phyloP scores from a whole-genome alignment of 2,113 vertebrate species.

The Neolamprologus kungweensis region DNA sequence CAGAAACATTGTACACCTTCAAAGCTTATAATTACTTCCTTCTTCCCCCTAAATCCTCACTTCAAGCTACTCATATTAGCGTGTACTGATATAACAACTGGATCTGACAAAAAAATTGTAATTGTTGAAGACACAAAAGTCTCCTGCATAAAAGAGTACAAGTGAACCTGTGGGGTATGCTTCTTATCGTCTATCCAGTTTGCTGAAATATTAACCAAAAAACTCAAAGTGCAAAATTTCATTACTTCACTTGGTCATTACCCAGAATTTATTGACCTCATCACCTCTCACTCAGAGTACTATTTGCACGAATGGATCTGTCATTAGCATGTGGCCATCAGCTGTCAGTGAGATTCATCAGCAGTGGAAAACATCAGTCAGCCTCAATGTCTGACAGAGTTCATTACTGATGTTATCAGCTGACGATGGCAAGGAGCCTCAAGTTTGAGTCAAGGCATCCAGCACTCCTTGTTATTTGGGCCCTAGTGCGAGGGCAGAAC shows the following conservation, averaged over 20 bases:
- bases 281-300: neutral
- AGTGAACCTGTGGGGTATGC: neutral
- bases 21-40: neutral
- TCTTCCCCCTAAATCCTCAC: neutral
- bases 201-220: neutral
- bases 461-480: conserved; percentile 10
- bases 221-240: neutral
- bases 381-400: conserved; percentile 47
- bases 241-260: neutral
- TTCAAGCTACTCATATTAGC: neutral
- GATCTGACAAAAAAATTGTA: neutral
- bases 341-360: conserved; percentile 35
- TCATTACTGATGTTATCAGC: conserved; percentile 40
- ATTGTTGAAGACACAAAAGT: neutral
- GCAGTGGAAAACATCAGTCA: conserved; percentile 46
- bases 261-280: conserved; percentile 1
- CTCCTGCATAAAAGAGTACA: neutral
- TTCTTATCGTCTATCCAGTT: neutral
- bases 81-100: neutral
- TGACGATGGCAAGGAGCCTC: conserved; percentile 58
- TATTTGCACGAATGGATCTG: neutral
- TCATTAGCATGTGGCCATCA: conserved; percentile 25
- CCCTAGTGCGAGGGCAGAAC: conserved; percentile 24
- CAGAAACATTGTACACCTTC: neutral
- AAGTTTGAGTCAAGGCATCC: conserved; percentile 3